Evolutionary conservation across 37 sponge, comb jelly and placozoan genomes (phyloP).

Genomic region (Tethya wilhelma): DNA sequence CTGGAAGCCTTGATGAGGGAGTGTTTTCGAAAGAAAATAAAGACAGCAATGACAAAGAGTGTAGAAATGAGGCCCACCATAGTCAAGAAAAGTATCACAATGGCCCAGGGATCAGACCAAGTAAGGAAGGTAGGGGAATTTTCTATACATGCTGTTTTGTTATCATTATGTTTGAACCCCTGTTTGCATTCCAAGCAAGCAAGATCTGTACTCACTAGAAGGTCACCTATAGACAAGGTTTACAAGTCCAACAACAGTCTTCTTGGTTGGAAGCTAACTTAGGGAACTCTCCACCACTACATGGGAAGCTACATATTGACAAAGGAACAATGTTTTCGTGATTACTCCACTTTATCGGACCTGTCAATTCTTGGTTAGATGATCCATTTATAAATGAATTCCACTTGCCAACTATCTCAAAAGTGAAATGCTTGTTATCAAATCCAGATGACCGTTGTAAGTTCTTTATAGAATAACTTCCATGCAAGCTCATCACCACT

Average conservation of each 20-base stretch:
- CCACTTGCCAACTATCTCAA: too few species aligned
- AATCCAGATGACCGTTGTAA: slow-evolving; percentile 5
- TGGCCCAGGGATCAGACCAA: slow-evolving; percentile 28
- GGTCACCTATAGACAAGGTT: slow-evolving; percentile 32
- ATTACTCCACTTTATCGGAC: too few species aligned
- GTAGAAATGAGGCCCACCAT: slow-evolving; percentile 40
- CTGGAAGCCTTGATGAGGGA: slow-evolving; percentile 68
- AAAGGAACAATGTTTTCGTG: background rate
- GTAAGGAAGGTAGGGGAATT: slow-evolving; percentile 29
- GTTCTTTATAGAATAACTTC: slow-evolving; percentile 42
- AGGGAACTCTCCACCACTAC: slow-evolving; percentile 50
- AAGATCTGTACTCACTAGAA: slow-evolving; percentile 18
- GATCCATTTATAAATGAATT: too few species aligned
- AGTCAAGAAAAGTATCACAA: slow-evolving; percentile 40
- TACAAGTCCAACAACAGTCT: slow-evolving; percentile 71
- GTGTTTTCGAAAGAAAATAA: slow-evolving; percentile 35
- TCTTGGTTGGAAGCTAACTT: background rate
- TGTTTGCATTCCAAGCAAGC: slow-evolving; percentile 48
- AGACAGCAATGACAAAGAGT: slow-evolving; percentile 28
- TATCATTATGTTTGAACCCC: slow-evolving; percentile 40
- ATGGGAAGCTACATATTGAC: slow-evolving; percentile 47
- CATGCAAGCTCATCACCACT: slow-evolving; percentile 48
- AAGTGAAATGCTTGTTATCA: too few species aligned
- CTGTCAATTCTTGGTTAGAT: too few species aligned
- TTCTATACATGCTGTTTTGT: slow-evolving; percentile 25